Base-by-base conservation (phyloP, 2,888 invertebrate species). In the Epistrophe grossulariae region DNA sequence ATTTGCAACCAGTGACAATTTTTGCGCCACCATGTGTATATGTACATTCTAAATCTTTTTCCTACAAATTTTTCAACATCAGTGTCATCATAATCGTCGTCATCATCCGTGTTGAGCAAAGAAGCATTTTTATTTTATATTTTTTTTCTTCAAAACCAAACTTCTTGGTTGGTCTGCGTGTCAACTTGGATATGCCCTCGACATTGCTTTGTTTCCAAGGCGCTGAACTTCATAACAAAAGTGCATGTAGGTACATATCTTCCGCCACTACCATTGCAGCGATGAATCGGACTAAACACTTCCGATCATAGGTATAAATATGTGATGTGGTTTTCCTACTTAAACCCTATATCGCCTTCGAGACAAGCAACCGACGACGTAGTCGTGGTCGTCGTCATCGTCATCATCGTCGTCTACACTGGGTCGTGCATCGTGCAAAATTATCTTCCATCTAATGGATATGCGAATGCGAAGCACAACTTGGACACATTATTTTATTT, bases 361-460 rank as follows among this genome's bases (percentile, higher is more conserved):
- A 17, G 28, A 55, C 55, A 55, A 31, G 28, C 28, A 2, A 28
- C 2, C 24, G 3, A 24, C 24, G 55, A 13, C n/a, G n/a, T n/a
- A n/a, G n/a, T n/a, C n/a, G 1, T 19, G 10, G 28, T 28, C 15
- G 28, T 52, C 4, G 62, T 15, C 35, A 9, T 9, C 8, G 38
- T 38, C 38, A 15, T 38, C 28, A 11, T 57, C 40, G 28, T 57
- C 43, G 64, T 62, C 72, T 15, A 17, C 59, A 38, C 43, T 43
- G 7, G 35, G 76, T 87, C 87, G 87, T 85, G 85, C 78, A 82
- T 87, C 87, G 83, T 87, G 87, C 76, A 79, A 35, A 87, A 79
- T 87, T 87, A 87, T 87, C 83, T 83, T 60, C 40, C 87, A 87
- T 87, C 87, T 87, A 70, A 85, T 81, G 85, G 78, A 81, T 84